phyloP scores from a whole-genome alignment of 2,797 vertebrate species.

The Xenopus petersii region DNA sequence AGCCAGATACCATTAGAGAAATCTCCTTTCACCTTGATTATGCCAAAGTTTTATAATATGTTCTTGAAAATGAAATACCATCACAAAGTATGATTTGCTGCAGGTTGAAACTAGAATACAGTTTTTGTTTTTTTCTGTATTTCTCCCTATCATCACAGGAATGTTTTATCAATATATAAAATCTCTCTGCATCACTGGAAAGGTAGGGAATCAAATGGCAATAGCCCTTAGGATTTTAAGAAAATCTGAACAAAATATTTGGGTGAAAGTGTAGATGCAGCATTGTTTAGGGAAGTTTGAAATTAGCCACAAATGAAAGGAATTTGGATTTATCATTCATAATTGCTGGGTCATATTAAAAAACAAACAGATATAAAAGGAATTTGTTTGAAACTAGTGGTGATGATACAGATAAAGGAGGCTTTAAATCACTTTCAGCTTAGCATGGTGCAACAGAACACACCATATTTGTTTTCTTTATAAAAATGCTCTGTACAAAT shows the following conservation, averaged over 20 bases:
- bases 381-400: too few species aligned
- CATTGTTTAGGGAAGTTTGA: too few species aligned
- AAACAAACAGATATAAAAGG: too few species aligned
- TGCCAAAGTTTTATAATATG: slow-evolving; percentile 15
- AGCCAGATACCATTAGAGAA: not conserved
- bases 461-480: too few species aligned
- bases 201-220: not conserved
- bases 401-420: too few species aligned
- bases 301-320: too few species aligned
- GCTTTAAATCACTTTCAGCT: too few species aligned
- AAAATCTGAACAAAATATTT: not conserved
- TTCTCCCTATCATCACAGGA: not conserved
- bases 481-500: too few species aligned
- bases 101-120: not conserved
- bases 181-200: not conserved
- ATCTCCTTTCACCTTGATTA: slow-evolving; percentile 29
- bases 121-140: not conserved
- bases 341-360: too few species aligned
- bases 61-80: slow-evolving; percentile 5
- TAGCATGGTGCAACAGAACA: too few species aligned
- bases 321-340: too few species aligned
- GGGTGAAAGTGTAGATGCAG: too few species aligned
- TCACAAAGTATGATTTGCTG: not conserved
- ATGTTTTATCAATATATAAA: slow-evolving; percentile 2
- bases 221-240: slow-evolving; percentile 6